Base-by-base conservation (phyloP, 2,113 vertebrate species). In the Ptychochromis oligacanthus region DNA sequence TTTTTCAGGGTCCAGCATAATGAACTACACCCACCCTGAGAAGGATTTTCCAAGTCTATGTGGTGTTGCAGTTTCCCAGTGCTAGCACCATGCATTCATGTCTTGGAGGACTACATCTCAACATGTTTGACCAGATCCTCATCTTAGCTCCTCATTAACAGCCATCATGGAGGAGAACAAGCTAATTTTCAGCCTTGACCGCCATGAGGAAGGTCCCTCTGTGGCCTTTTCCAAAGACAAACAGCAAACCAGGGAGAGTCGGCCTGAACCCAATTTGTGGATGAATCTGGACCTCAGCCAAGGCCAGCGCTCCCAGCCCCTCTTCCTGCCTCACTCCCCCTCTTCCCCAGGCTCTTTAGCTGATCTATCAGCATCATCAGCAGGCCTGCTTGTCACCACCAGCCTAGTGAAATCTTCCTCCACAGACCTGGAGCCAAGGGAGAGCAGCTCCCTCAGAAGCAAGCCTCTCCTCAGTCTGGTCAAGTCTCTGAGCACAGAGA, bases 321-420 rank as follows among this genome's bases (percentile, higher is more conserved):
- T 77, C 56, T 86, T 52, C n/a, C 62, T 92, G 46, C 60, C 85
- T 24, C 85, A 91, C 31, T 59, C 92, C 4, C 94, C 89, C 0
- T 91, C 94, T 7, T 94, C 87, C 10, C 95, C 95, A 1, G 94
- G 94, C 70, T 95, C 95, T 65, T 93, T 95, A 72, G 70, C 92
- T 0, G 95, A 96, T 36, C 82, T 95, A 31, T 93, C 92, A 12
- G 56, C 92, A 54, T 88, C 83, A 0, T 86, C 93, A 58, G 85
- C 82, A 7, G 81, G 28, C 3, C 31, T 85, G 38, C 94, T 88
- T 89, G 83, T 58, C 87, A 90, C 83, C 89, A 91, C 94, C 78
- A 96, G 95, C 93, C 94, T 98, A 17, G 97, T 97, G 61, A 98
- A 97, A 92, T 97, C 97, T 75, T 96, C 97, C 84, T 97, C 97